Percentiles rank a stretch among this genome's conserved stretches.
These are phyloP conservation scores for Alcedo quadribrachys DNA, from an alignment of 2,797 vertebrate species.

Conservation along the genomic window DNA sequence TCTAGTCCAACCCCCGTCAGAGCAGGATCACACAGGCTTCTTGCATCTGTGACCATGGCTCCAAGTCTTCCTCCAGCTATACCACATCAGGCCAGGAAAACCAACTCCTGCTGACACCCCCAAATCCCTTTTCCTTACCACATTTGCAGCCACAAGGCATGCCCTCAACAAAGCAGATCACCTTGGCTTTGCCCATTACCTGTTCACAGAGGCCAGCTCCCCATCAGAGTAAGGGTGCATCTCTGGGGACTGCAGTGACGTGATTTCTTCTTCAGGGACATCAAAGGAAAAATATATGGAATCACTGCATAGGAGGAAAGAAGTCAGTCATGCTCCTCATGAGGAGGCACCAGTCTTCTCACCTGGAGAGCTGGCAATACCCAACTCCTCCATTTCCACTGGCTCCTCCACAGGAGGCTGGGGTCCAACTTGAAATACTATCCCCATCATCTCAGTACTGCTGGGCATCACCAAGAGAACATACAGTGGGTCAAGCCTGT, in stretches of 20 bases:
- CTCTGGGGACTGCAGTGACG: constrained; percentile 54
- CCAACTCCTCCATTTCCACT: not conserved
- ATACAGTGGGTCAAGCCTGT: too few species aligned
- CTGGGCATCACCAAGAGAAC: not conserved
- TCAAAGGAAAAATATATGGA: constrained; percentile 82
- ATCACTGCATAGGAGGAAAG: constrained; percentile 72
- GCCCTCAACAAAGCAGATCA: not conserved
- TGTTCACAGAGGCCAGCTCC: constrained; percentile 74
- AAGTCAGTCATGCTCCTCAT: not conserved
- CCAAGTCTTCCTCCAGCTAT: not conserved
- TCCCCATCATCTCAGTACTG: not conserved
- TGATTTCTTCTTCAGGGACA: constrained; percentile 62
- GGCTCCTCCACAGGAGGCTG: not conserved
- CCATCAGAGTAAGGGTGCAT: constrained; percentile 84
- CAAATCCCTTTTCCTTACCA: not conserved
- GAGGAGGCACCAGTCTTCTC: not conserved
- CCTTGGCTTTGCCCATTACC: constrained; percentile 29
- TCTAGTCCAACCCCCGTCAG: too few species aligned
- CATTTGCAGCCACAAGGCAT: not conserved
- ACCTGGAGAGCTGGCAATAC: not conserved
- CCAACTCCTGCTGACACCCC: not conserved
- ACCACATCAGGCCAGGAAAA: not conserved
- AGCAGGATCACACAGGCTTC: not conserved
- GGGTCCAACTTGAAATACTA: not conserved
- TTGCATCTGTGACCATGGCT: not conserved